Evolutionary conservation across 2,888 invertebrate species (phyloP).

Genomic region (Lepeophtheirus nordmannii): DNA sequence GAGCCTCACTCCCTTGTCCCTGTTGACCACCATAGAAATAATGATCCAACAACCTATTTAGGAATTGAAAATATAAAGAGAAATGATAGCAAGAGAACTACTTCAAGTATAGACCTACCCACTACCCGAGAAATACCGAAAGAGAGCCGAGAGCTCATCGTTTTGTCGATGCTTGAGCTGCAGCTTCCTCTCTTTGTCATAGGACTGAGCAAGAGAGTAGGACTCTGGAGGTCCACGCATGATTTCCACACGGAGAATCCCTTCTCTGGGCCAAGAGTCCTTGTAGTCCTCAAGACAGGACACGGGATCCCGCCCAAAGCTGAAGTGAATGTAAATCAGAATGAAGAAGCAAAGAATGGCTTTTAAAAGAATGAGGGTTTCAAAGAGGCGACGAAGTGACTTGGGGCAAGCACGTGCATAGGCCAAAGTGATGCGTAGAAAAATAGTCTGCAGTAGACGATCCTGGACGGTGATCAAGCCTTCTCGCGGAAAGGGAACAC

Average conservation of each 20-base stretch:
- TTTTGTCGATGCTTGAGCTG: conserved; percentile 39
- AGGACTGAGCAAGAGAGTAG: conserved; percentile 64
- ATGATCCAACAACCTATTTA: background rate
- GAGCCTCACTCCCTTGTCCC: background rate
- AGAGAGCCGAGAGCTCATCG: conserved; percentile 25
- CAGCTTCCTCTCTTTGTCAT: conserved; percentile 60
- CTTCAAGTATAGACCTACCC: conserved; percentile 12
- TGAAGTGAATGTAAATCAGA: conserved; percentile 83
- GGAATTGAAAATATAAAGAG: background rate
- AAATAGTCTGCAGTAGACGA: conserved; percentile 80
- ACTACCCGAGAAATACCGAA: conserved; percentile 9
- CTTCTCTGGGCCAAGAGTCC: conserved; percentile 83
- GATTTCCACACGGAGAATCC: conserved; percentile 81
- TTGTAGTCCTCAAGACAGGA: conserved; percentile 78
- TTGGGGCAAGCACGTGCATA: conserved; percentile 51
- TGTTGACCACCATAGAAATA: background rate
- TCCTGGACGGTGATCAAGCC: conserved; percentile 72
- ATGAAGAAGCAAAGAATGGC: conserved; percentile 72
- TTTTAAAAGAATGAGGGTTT: conserved; percentile 43
- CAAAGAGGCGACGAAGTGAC: conserved; percentile 37
- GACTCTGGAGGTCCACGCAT: conserved; percentile 51
- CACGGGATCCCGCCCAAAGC: conserved; percentile 78
- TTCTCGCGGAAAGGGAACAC: conserved; percentile 31
- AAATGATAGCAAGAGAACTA: background rate
- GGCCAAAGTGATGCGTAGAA: conserved; percentile 74